A percentile compares a stretch with the other conserved stretches of the same genome.
Evolutionary conservation across 2,888 invertebrate species (phyloP).

Genomic region (Brachyptera putata): DNA sequence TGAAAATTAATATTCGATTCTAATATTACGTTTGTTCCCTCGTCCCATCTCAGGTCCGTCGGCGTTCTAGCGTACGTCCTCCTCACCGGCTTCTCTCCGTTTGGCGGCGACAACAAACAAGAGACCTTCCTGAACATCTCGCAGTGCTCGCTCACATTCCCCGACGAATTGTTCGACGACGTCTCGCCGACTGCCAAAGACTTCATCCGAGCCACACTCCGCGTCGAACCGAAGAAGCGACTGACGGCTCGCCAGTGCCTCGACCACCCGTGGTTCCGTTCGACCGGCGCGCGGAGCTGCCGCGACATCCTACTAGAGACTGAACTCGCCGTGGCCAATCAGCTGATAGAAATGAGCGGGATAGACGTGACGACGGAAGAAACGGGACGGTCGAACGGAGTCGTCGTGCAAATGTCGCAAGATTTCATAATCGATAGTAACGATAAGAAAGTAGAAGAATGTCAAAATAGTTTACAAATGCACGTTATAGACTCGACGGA

Average conservation of each 20-base stretch:
- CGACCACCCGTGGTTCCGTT: conserved; percentile 81
- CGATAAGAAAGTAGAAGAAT: not conserved
- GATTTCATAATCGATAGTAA: not conserved
- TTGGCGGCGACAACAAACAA: conserved; percentile 93
- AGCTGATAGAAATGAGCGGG: too few relatives aligned
- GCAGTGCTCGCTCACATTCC: conserved; percentile 89
- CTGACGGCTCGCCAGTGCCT: conserved; percentile 84
- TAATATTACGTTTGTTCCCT: too few relatives aligned
- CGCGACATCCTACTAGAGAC: not conserved
- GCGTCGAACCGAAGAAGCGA: conserved; percentile 63
- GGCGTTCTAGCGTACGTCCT: conserved; percentile 93
- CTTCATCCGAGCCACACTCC: conserved; percentile 82
- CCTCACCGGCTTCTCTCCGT: conserved; percentile 91
- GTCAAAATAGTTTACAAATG: not conserved
- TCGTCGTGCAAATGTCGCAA: not conserved
- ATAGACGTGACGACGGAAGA: not conserved
- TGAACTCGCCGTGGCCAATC: too few relatives aligned
- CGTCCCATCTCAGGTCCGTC: conserved; percentile 64
- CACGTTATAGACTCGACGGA: too few relatives aligned
- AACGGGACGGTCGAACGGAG: not conserved
- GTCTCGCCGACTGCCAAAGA: conserved; percentile 83
- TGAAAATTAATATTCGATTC: too few relatives aligned
- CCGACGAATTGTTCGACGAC: conserved; percentile 83
- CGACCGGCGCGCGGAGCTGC: conserved; percentile 38
- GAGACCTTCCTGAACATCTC: conserved; percentile 97